These are phyloP conservation scores for Tyrannus savana DNA, from an alignment of 2,113 vertebrate genomes.

Conservation along the genomic window DNA sequence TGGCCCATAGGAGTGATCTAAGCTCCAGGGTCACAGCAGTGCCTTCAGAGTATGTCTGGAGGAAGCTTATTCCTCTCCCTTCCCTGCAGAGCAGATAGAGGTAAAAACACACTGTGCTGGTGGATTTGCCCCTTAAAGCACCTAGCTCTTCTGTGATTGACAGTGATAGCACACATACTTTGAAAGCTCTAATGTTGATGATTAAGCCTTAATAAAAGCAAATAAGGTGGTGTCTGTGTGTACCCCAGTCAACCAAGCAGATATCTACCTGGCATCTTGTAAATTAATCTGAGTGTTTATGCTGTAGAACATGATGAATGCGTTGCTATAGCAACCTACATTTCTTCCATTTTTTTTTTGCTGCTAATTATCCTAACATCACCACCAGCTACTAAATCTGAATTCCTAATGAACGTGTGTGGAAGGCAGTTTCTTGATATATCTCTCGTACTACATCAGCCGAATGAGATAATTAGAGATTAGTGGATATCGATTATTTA, in stretches of 20 bases:
- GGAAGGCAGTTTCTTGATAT: conserved; percentile 73
- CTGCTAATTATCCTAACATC: conserved; percentile 82
- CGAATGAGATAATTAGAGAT: conserved; percentile 62
- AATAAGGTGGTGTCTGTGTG: conserved; percentile 80
- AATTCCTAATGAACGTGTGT: conserved; percentile 80
- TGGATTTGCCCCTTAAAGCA: conserved; percentile 61
- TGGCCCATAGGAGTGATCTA: background rate
- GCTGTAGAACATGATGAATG: conserved; percentile 82
- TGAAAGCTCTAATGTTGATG: conserved; percentile 77
- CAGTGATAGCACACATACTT: conserved; percentile 77
- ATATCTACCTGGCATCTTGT: conserved; percentile 81
- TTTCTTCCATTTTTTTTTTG: conserved; percentile 77
- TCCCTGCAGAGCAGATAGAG: background rate
- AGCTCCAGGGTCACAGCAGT: background rate
- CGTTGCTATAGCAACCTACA: conserved; percentile 84
- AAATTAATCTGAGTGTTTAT: conserved; percentile 85
- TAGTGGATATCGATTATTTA: conserved; percentile 68
- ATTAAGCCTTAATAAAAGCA: conserved; percentile 83
- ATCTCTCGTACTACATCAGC: conserved; percentile 55
- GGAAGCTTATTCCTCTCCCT: background rate
- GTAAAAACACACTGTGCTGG: background rate
- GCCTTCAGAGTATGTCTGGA: background rate
- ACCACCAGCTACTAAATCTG: conserved; percentile 81
- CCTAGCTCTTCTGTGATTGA: conserved; percentile 71
- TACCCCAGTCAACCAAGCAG: conserved; percentile 76